Evolutionary conservation across 2,113 vertebrate species (phyloP).

Genomic region (Benthochromis sp.): DNA sequence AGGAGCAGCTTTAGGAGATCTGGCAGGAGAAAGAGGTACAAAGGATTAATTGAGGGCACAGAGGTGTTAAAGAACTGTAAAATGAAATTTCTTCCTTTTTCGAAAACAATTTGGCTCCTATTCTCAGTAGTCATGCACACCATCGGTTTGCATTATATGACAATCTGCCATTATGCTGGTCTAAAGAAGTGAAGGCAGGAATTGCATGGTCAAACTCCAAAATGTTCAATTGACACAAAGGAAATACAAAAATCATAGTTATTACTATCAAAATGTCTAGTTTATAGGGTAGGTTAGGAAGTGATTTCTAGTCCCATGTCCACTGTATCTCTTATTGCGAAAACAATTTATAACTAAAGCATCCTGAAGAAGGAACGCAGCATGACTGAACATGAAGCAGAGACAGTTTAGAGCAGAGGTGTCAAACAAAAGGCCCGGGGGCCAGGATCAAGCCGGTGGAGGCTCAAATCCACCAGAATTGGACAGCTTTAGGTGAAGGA

Average conservation of each 20-base stretch:
- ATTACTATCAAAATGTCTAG: not conserved
- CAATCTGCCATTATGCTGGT: not conserved
- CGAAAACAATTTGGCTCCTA: not conserved
- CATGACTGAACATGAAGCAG: not conserved
- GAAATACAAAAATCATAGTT: not conserved
- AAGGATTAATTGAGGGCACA: slow-evolving; percentile 43
- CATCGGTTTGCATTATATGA: not conserved
- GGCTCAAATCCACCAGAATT: not conserved
- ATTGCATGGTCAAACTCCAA: not conserved
- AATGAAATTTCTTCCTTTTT: not conserved
- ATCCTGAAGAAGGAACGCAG: not conserved
- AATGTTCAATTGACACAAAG: not conserved
- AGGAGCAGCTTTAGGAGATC: not conserved
- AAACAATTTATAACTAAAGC: not conserved
- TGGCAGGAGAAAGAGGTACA: slow-evolving; percentile 1
- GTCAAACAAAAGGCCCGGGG: not conserved
- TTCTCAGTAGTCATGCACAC: not conserved
- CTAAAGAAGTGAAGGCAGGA: not conserved
- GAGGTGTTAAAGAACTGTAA: not conserved
- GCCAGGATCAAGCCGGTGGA: not conserved
- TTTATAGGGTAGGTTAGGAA: not conserved
- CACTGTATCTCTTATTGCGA: not conserved
- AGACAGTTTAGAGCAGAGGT: not conserved
- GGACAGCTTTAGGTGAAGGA: not conserved
- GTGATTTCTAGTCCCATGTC: not conserved